A percentile compares a stretch with the other conserved stretches of the same genome.
phyloP scores from a whole-genome alignment of 2,888 invertebrate species.

The Chydorus sphaericus region DNA sequence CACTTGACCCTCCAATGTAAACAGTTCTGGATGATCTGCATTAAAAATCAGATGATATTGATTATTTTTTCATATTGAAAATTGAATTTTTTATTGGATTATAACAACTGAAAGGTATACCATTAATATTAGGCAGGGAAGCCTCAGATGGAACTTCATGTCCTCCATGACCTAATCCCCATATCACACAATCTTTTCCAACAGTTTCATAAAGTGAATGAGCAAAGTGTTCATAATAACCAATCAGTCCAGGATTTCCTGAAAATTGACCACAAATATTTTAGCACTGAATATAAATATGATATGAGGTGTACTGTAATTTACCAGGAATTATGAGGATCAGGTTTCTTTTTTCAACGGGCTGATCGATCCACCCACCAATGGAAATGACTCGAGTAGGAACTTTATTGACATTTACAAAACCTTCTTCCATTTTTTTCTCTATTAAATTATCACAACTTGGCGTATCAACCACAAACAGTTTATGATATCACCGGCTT shows the following conservation, averaged over 20 bases:
- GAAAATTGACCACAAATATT: not conserved
- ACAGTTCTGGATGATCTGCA: slow-evolving; percentile 40
- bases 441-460: no score
- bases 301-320: slow-evolving; percentile 12
- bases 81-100: not conserved
- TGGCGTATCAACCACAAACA: no score
- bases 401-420: slow-evolving; percentile 43
- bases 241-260: slow-evolving; percentile 73
- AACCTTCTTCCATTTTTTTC: slow-evolving; percentile 33
- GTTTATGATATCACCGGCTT: no score
- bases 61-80: not conserved
- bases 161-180: slow-evolving; percentile 68
- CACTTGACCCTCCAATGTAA: slow-evolving; percentile 61
- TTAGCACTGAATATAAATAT: not conserved
- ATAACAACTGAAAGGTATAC: slow-evolving; percentile 19
- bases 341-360: slow-evolving; percentile 41
- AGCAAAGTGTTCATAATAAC: slow-evolving; percentile 64
- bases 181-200: slow-evolving; percentile 48
- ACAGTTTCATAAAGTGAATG: slow-evolving; percentile 44
- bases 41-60: slow-evolving; percentile 11
- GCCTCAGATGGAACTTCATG: slow-evolving; percentile 41
- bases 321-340: slow-evolving; percentile 56
- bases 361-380: slow-evolving; percentile 52
- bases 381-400: slow-evolving; percentile 56
- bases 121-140: slow-evolving; percentile 32